phyloP scores from a whole-genome alignment of 2,797 vertebrate species.

The Fringilla coelebs region DNA sequence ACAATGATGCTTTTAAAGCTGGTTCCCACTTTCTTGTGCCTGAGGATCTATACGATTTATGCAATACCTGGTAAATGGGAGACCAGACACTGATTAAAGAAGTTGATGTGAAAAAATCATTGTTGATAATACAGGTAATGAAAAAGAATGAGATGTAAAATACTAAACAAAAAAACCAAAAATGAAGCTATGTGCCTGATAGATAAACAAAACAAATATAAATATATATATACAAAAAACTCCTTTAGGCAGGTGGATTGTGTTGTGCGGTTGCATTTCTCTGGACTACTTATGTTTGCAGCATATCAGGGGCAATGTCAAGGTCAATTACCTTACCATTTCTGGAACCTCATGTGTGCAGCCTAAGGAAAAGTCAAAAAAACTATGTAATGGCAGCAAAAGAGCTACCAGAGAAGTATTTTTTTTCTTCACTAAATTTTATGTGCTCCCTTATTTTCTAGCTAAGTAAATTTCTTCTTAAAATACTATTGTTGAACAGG shows the following conservation, averaged over 20 bases:
- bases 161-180: background rate
- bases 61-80: background rate
- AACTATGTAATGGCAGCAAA: background rate
- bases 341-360: background rate
- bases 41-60: background rate
- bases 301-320: background rate
- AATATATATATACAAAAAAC: background rate
- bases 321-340: background rate
- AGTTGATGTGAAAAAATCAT: rapidly evolving
- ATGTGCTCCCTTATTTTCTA: background rate
- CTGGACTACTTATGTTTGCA: background rate
- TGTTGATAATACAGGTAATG: background rate
- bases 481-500: background rate
- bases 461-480: background rate
- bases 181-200: background rate
- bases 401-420: background rate
- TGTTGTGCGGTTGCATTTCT: background rate
- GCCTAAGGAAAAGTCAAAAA: background rate
- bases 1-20: background rate
- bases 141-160: background rate
- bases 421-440: background rate
- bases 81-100: background rate
- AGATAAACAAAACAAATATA: background rate
- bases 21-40: background rate
- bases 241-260: background rate